Conservation (phyloP, 2,888 invertebrate species). For the Mythimna vitellina region DNA sequence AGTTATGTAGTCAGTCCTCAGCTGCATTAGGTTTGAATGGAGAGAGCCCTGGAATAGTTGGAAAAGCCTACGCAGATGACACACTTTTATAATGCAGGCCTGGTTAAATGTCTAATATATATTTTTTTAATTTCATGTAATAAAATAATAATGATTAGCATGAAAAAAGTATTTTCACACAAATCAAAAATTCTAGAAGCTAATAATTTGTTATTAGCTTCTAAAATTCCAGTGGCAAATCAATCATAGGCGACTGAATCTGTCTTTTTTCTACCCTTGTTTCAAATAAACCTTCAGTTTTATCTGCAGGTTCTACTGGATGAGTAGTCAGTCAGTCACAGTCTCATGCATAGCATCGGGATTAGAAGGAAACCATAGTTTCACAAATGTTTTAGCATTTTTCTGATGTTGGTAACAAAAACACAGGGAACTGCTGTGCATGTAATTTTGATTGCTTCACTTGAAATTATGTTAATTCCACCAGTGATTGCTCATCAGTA, state of each 20-base stretch:
- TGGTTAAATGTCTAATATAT: not conserved
- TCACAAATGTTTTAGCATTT: not conserved
- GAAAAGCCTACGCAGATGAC: not conserved
- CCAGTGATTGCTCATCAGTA: conserved; percentile 8
- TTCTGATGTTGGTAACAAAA: not conserved
- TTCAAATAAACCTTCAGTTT: not conserved
- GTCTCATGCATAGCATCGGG: not conserved
- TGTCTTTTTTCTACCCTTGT: not conserved
- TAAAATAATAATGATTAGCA: not conserved
- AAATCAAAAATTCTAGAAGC: not conserved
- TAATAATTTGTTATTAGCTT: not conserved
- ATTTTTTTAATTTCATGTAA: not conserved
- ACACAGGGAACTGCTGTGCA: not conserved
- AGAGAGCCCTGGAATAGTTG: not conserved
- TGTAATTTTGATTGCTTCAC: conserved; percentile 2
- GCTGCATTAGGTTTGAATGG: not conserved
- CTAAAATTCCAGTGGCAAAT: not conserved
- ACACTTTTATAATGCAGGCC: not conserved
- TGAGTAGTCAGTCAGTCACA: too few relatives aligned
- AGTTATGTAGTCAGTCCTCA: not conserved
- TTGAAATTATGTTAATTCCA: conserved; percentile 4
- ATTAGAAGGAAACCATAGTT: conserved; percentile 1
- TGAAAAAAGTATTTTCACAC: not conserved
- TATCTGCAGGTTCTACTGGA: not conserved
- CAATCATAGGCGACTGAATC: not conserved